These are phyloP conservation scores for Elgaria multicarinata DNA, from an alignment of 2,113 vertebrate species.

Conservation along the genomic window DNA sequence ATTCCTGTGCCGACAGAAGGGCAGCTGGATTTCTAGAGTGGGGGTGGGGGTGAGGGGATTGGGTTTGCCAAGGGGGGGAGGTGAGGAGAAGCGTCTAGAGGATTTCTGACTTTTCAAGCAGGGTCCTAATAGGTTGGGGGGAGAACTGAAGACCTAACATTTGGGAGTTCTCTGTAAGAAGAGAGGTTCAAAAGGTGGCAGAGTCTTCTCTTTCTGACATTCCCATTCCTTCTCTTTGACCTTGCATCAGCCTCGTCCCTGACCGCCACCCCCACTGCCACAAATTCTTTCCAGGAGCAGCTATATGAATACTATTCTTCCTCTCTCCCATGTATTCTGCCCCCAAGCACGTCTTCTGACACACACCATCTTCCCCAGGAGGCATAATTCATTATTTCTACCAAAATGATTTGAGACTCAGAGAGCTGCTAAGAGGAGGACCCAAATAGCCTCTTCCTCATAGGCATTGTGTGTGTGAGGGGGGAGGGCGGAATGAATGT, in stretches of 20 bases:
- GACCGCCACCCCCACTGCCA: background rate
- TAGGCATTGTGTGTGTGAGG: background rate
- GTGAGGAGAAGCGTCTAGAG: background rate
- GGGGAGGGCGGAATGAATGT: background rate
- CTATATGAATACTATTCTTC: background rate
- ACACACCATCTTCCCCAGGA: background rate
- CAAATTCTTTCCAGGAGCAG: background rate
- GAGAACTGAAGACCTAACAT: background rate
- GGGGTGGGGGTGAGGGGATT: background rate
- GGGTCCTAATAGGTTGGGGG: background rate
- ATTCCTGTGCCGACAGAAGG: background rate
- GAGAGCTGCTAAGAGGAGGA: constrained; percentile 3
- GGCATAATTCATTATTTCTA: constrained; percentile 29
- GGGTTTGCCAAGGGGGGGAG: background rate
- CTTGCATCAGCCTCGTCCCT: background rate
- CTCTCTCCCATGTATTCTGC: background rate
- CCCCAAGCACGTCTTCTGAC: too few relatives aligned
- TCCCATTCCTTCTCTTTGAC: constrained; percentile 1
- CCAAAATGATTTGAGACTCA: constrained; percentile 36
- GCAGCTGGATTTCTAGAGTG: too few relatives aligned
- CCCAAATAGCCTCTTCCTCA: constrained; percentile 6
- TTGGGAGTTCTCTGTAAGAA: background rate
- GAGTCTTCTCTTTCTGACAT: background rate
- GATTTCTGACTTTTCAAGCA: background rate
- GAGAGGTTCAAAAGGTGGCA: background rate